Evolutionary conservation across 2,888 invertebrate genomes (phyloP), one percentile per base, ranked within the genome.

Genomic region (Lepidocyrtinus sp.): DNA sequence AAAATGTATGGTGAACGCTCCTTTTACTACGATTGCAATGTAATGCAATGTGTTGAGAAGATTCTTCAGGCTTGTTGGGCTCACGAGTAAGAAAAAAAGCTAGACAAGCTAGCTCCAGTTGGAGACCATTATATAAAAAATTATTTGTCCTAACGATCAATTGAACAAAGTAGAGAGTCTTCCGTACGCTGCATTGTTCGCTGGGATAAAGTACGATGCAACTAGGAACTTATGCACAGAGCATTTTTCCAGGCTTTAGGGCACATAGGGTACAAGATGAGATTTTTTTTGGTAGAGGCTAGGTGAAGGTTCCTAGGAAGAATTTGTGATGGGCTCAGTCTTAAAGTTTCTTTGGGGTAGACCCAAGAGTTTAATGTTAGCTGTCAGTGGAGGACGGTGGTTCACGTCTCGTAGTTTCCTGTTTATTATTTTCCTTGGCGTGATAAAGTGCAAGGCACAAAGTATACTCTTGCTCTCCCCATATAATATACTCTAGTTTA

Each of bases 401-500:
- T 15, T 24, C 71, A 62, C 71, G 71, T 62, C 45, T 19, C 45
- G 62, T 25, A 62, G 71, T 62, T 71, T 63, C 71, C 63, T 62
- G 71, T 71, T 62, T 45, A 36, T 46, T 45, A 46, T 50, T 71
- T 71, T 50, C 50, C 17, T 59, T 24, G 21, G 19, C 15, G 55
- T 67, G 36, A 36, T 45, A 25, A 26, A 26, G 24, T 50, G 50
- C 50, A 17, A 50, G 50, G 50, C 50, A n/a, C 50, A 50, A 50
- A 50, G 50, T 15, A 50, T 50, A 17, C 50, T n/a, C 50, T 50
- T 50, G 50, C 17, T 50, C 50, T 17, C 12, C 50, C n/a, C n/a
- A n/a, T n/a, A n/a, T 50, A 50, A 50, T 50, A 12, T 50, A 50
- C 17, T n/a, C n/a, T 15, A 50, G 50, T 50, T 17, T 50, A 50